Conservation (phyloP, 2,797 vertebrate genomes). For the Trematomus bernacchii region DNA sequence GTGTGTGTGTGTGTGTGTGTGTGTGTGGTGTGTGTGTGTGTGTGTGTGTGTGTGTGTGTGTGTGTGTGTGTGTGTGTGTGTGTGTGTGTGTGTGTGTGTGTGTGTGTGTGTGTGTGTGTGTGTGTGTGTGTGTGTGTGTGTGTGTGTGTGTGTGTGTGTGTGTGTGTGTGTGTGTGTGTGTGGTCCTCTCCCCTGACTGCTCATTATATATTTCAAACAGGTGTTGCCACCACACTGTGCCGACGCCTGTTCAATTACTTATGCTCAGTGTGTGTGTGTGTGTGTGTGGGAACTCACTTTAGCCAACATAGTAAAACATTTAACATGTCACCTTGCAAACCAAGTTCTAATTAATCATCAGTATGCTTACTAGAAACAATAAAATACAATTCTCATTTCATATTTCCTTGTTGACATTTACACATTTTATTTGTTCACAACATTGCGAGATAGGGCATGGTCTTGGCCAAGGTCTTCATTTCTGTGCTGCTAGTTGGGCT, state of each 20-base stretch:
- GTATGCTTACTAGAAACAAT: neutral
- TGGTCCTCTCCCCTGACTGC: constrained; percentile 60
- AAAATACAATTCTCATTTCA: too few relatives aligned
- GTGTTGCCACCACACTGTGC: constrained; percentile 65
- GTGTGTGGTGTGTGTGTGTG: constrained; percentile 13
- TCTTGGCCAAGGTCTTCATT: too few relatives aligned
- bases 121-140: constrained; percentile 14
- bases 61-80: constrained; percentile 17
- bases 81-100: constrained; percentile 12
- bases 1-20: constrained; percentile 24
- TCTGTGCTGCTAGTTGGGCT: neutral
- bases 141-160: constrained; percentile 15
- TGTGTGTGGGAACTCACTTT: neutral
- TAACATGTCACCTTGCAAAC: constrained; percentile 9
- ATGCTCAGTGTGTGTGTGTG: neutral
- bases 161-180: constrained; percentile 24
- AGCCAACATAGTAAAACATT: constrained; percentile 3
- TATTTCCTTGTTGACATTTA: too few relatives aligned
- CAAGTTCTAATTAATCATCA: neutral
- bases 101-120: constrained; percentile 25
- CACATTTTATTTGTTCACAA: too few relatives aligned
- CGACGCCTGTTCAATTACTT: constrained; percentile 57
- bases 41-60: constrained; percentile 15
- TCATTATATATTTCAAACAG: constrained; percentile 76
- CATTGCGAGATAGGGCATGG: too few relatives aligned